Conservation (phyloP, 2,888 invertebrate species). For the Neoscelio sp. region DNA sequence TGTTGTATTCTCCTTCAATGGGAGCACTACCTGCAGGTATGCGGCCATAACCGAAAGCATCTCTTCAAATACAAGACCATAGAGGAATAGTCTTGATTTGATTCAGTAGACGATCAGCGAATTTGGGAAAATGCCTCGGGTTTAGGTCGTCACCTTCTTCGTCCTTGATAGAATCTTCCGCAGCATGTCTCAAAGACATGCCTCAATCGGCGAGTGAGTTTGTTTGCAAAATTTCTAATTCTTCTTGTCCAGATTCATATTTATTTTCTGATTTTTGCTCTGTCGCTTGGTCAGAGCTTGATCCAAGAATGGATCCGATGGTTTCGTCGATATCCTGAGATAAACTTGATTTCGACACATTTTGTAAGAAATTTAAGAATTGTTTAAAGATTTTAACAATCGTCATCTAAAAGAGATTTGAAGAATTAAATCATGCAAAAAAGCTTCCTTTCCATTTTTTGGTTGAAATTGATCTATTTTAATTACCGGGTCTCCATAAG, state of each 20-base stretch:
- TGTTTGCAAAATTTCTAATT: too few relatives aligned
- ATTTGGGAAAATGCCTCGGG: background rate
- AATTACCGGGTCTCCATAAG: too few relatives aligned
- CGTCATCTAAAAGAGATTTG: too few relatives aligned
- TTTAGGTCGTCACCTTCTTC: slow-evolving; percentile 14
- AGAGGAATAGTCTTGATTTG: slow-evolving; percentile 19
- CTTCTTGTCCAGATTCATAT: too few relatives aligned
- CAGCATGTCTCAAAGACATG: background rate
- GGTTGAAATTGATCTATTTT: too few relatives aligned
- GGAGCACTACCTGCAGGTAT: slow-evolving; percentile 51
- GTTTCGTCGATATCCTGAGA: too few relatives aligned
- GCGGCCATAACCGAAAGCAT: slow-evolving; percentile 34
- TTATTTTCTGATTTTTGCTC: too few relatives aligned
- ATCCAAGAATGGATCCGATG: too few relatives aligned
- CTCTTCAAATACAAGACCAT: slow-evolving; percentile 38
- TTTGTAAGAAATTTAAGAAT: background rate
- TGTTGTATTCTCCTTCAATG: slow-evolving; percentile 43
- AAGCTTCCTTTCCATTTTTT: too few relatives aligned
- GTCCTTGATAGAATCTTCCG: background rate
- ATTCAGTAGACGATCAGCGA: background rate
- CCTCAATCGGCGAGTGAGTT: background rate
- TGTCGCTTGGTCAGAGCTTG: too few relatives aligned
- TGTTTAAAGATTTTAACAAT: slow-evolving; percentile 2
- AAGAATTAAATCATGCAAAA: too few relatives aligned
- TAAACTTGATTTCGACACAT: background rate